A percentile compares a stretch with the other conserved stretches of the same genome.
phyloP scores from a whole-genome alignment of 2,113 vertebrate species.

The Prionailurus viverrinus region DNA sequence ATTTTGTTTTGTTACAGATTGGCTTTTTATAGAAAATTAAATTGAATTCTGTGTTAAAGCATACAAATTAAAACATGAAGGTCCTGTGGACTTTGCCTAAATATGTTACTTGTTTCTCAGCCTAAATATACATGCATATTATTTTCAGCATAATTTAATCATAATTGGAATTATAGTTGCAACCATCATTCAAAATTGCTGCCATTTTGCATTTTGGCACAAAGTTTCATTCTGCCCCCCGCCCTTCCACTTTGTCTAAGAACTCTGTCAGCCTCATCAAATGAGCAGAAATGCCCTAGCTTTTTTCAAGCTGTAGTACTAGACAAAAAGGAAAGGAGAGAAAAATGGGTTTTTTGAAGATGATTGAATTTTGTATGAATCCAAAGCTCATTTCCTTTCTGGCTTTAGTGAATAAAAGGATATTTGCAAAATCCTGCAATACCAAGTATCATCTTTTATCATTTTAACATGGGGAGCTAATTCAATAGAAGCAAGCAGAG shows the following conservation, averaged over 20 bases:
- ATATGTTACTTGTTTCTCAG: constrained; percentile 48
- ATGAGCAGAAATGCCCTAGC: neutral
- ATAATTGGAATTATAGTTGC: neutral
- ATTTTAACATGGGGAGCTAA: neutral
- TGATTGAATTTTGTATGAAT: constrained; percentile 63
- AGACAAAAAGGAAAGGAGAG: constrained; percentile 24
- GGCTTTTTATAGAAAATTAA: constrained; percentile 63
- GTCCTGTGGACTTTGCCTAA: constrained; percentile 56
- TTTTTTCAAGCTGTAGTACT: neutral
- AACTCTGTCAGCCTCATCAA: constrained; percentile 33
- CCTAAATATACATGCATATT: constrained; percentile 18
- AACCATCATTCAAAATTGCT: constrained; percentile 36
- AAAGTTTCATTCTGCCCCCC: neutral
- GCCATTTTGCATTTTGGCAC: neutral
- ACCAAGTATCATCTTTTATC: constrained; percentile 16
- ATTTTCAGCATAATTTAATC: constrained; percentile 62
- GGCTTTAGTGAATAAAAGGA: neutral
- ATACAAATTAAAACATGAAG: neutral
- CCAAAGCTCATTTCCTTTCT: constrained; percentile 62
- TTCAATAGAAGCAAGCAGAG: constrained; percentile 17
- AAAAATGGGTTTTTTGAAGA: neutral
- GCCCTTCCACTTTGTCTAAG: neutral
- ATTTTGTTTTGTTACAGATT: neutral
- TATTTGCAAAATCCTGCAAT: constrained; percentile 33
- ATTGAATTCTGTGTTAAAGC: constrained; percentile 43